Evolutionary conservation across 2,888 invertebrate genomes (phyloP), one percentile per base, ranked within the genome.

Genomic region (Melipona beecheii): DNA sequence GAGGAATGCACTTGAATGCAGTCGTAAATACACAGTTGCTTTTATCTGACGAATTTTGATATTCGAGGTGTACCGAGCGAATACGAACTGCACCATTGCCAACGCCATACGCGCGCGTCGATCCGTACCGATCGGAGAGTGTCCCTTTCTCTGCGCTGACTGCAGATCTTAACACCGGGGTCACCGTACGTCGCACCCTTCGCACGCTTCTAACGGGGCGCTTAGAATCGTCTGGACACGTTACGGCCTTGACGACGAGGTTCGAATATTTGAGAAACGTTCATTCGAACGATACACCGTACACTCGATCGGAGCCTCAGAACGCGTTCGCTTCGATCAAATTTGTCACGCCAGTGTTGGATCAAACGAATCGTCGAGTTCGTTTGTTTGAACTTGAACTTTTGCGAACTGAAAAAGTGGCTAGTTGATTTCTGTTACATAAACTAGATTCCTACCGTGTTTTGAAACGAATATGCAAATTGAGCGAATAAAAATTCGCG

Each of bases 81-180:
- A n/a, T 60, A 56, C 74, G 43, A 56, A 27, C 21, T 15, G 49
- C 68, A 27, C 17, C 36, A 52, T 27, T 58, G 64, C 70, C 64
- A 56, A 24, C 31, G 49, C 60, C 75, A 75, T 77, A 76, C 83
- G 77, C 73, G 70, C 76, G 76, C 76, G 81, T 71, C 78, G 84
- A 58, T 69, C 76, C 31, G 50, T 60, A 69, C 66, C 79, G 64
- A 83, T 81, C 74, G 80, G 74, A 83, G 79, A 81, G 77, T 78
- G 70, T 85, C 79, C 64, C 79, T 78, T 87, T 87, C 83, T 80
- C 81, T 60, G 36, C n/a, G 43, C 21, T 24, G 6, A 4, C 31
- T 21, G 54, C 24, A 64, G 56, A 43, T 68, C 65, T 81, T 78
- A 74, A 80, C 78, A 74, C 15, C 76, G 69, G 31, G 64, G 36